These are phyloP conservation scores for Hydrochoerus hydrochaeris DNA, from an alignment of 2,113 vertebrate species.

Conservation along the genomic window DNA sequence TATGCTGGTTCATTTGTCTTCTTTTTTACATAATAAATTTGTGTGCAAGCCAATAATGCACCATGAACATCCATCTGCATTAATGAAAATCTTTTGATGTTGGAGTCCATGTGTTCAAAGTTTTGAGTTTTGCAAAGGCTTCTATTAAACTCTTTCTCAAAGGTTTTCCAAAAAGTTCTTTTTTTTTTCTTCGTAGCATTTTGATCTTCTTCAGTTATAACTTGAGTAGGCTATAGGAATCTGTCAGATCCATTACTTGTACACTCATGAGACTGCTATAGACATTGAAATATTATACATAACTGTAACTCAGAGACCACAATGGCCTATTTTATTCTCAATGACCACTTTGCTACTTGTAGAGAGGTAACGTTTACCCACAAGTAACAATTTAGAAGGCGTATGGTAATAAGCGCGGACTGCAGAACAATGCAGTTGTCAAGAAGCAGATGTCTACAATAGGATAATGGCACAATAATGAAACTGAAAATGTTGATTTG, in stretches of 20 bases:
- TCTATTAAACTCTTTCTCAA: not conserved
- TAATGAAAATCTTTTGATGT: not conserved
- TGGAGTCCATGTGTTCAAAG: not conserved
- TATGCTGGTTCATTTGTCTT: not conserved
- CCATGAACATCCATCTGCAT: not conserved
- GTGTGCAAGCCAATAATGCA: too few relatives aligned
- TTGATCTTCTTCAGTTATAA: not conserved
- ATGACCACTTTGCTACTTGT: not conserved
- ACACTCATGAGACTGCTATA: not conserved
- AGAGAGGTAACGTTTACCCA: not conserved
- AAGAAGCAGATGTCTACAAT: not conserved
- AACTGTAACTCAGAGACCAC: not conserved
- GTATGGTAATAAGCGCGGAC: not conserved
- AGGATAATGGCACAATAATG: not conserved
- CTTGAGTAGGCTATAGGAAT: not conserved
- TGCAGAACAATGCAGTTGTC: not conserved
- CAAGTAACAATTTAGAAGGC: not conserved
- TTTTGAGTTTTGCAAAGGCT: not conserved
- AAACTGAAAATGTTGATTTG: not conserved
- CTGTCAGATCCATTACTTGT: not conserved
- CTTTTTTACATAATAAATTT: not conserved
- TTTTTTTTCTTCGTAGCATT: not conserved
- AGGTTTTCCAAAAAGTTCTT: not conserved
- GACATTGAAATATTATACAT: not conserved
- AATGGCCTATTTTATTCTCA: not conserved